These are phyloP conservation scores for Dolichotis patagonum DNA, from an alignment of 2,113 vertebrate species.

Conservation along the genomic window DNA sequence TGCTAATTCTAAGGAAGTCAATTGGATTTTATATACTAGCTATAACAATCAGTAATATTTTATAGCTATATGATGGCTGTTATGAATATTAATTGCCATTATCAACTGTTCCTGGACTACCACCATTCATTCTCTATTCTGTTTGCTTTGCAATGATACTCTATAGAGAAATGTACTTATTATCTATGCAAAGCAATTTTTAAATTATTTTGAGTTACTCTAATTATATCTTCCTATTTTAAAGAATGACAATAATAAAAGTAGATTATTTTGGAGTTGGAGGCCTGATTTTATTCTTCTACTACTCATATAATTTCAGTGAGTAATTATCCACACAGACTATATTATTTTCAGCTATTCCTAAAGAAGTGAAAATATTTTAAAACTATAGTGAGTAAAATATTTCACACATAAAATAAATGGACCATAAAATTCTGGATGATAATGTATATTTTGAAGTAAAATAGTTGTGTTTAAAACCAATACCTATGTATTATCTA, in stretches of 20 bases:
- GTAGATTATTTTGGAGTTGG: slow-evolving; percentile 49
- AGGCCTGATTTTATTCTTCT: slow-evolving; percentile 20
- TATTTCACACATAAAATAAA: background rate
- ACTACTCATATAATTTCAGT: slow-evolving; percentile 42
- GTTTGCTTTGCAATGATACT: slow-evolving; percentile 26
- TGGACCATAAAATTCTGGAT: background rate
- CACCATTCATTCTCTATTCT: slow-evolving; percentile 43
- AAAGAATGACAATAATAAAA: slow-evolving; percentile 55
- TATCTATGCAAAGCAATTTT: slow-evolving; percentile 33
- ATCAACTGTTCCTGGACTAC: slow-evolving; percentile 50
- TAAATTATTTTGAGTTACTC: slow-evolving; percentile 48
- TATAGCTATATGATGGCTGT: slow-evolving; percentile 56
- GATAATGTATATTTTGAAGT: slow-evolving; percentile 26
- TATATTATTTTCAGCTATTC: slow-evolving; percentile 27
- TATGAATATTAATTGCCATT: slow-evolving; percentile 72
- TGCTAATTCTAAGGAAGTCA: slow-evolving; percentile 56
- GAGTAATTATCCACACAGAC: background rate
- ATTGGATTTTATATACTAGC: slow-evolving; percentile 74
- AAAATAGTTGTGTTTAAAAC: slow-evolving; percentile 47
- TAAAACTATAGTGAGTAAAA: background rate
- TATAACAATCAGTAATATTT: slow-evolving; percentile 75
- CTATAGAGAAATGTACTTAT: slow-evolving; percentile 56
- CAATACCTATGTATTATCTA: background rate
- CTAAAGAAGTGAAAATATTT: background rate
- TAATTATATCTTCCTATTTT: slow-evolving; percentile 59